Evolutionary conservation across 2,888 invertebrate genomes (phyloP), one percentile per base, ranked within the genome.

Genomic region (Teleogryllus oceanicus): DNA sequence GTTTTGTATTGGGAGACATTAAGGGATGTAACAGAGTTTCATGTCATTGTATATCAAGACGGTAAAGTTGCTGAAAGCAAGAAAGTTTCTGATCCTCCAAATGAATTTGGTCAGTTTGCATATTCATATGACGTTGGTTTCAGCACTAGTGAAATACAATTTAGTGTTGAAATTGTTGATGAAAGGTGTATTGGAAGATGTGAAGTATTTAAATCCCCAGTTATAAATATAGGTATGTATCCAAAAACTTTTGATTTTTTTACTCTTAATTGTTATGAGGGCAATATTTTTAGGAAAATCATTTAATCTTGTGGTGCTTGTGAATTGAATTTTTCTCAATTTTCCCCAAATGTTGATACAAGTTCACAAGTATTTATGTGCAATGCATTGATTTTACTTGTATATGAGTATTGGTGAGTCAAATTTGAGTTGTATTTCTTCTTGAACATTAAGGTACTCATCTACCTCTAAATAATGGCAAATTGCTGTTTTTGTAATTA

Each of bases 21-120:
- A 4, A n/a, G 8, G 8, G n/a, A 62, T 5, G 62, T n/a, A 62
- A 62, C 16, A 62, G n/a, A 62, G n/a, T 62, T 62, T 62, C 62
- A 62, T n/a, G 8, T 62, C n/a, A n/a, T 5, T 18, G 62, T 62
- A 11, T 62, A 18, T 62, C 62, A 18, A 62, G n/a, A 62, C 11
- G n/a, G n/a, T n/a, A 62, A 62, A n/a, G 16, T 62, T 62, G 62
- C n/a, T n/a, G n/a, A 62, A n/a, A 62, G 62, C n/a, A n/a, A 62
- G n/a, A 62, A 62, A 13, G n/a, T 18, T 62, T 18, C 62, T 4
- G 16, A 8, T 62, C 16, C 13, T 62, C 62, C n/a, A 11, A n/a
- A 62, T n/a, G n/a, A 62, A 13, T 62, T 18, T 62, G 62, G 62
- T 12, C 62, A 62, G 62, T 62, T 62, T n/a, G n/a, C n/a, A 62